Evolutionary conservation across 2,113 vertebrate genomes (phyloP), one percentile per base, ranked within the genome.

Genomic region (Chionodraco myersi): DNA sequence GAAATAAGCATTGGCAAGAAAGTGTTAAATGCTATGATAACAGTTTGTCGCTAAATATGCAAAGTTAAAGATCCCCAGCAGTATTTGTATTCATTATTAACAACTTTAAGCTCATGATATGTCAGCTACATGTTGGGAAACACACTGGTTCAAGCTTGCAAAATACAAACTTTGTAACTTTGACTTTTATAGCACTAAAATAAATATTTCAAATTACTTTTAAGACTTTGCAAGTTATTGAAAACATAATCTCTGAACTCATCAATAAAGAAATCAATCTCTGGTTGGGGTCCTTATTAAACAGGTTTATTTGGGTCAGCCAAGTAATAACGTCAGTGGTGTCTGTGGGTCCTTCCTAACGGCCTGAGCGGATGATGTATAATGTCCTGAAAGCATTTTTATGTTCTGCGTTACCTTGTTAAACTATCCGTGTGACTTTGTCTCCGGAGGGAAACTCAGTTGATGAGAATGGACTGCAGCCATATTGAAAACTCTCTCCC

Each of bases 381-480:
- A 3, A 15, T 0, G 21, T 63, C 49, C 52, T 69, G 8, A 69
- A 66, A 56, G 72, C 15, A 18, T 45, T 44, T 85, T 67, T 67
- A 66, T 62, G 72, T 47, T 41, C 36, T 15, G n/a, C 11, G 3
- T 61, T n/a, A 71, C 60, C 53, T 70, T 68, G 47, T 71, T 41
- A 34, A 73, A 77, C 36, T 26, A 6, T 21, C 66, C 1, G 26
- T n/a, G 26, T 51, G 69, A 73, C 62, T 54, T 23, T 72, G 54
- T 72, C n/a, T 34, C 45, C 16, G 1, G 23, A 63, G 62, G 26
- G 23, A 1, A 77, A 70, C 54, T 61, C 5, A 3, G 56, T 1
- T 72, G 51, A 81, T 70, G 15, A 68, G 45, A 48, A 30, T 0
- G 34, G 69, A 70, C 7, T 16, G 21, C 41, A 54, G 54, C 9